Evolutionary conservation across 2,888 invertebrate genomes (phyloP).

Genomic region (Mamestra brassicae): DNA sequence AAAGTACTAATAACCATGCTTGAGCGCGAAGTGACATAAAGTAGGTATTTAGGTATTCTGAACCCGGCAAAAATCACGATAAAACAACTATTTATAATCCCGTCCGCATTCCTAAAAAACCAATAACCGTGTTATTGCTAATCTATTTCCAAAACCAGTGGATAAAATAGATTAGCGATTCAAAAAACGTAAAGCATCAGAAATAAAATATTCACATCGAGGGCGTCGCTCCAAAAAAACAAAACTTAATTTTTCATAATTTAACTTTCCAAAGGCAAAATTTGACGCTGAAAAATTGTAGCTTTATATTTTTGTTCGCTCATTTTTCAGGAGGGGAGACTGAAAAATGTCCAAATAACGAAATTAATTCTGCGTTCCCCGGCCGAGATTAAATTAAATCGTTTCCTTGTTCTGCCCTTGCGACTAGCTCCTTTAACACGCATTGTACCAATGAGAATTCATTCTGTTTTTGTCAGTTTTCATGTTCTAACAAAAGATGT

Average conservation of each 20-base stretch:
- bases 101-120: conserved; percentile 12
- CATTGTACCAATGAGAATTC: conserved; percentile 71
- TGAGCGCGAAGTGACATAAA: neutral
- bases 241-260: conserved; percentile 62
- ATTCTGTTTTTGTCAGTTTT: conserved; percentile 76
- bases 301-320: conserved; percentile 69
- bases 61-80: neutral
- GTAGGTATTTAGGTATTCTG: conserved; percentile 22
- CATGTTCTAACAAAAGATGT: conserved; percentile 73
- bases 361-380: conserved; percentile 76
- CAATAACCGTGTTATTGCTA: conserved; percentile 41
- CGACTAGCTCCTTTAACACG: conserved; percentile 69
- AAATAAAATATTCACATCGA: conserved; percentile 61
- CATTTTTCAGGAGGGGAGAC: conserved; percentile 64
- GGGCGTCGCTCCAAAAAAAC: conserved; percentile 41
- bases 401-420: conserved; percentile 71
- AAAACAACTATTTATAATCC: conserved; percentile 23
- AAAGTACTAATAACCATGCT: neutral
- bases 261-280: conserved; percentile 65
- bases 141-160: conserved; percentile 4
- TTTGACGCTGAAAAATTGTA: conserved; percentile 66
- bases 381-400: conserved; percentile 80
- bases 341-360: conserved; percentile 76
- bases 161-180: conserved; percentile 38
- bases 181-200: conserved; percentile 48